These are phyloP conservation scores for Potorous gilbertii DNA, from an alignment of 2,797 vertebrate species.

Conservation along the genomic window DNA sequence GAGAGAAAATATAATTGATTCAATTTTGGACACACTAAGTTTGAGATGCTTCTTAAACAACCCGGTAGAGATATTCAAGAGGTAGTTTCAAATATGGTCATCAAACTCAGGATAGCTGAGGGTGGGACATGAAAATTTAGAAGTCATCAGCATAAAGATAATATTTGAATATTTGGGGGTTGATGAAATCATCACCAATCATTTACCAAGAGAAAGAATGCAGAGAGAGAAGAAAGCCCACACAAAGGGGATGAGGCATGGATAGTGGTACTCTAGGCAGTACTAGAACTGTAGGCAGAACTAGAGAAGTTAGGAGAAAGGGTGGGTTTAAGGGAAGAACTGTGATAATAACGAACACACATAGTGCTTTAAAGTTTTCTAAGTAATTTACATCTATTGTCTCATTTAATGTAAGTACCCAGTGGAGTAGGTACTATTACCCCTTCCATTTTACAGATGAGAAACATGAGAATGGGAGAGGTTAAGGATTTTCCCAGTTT, in stretches of 20 bases:
- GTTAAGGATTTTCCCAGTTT: background rate
- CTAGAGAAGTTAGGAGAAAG: background rate
- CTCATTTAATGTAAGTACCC: background rate
- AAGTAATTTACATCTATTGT: background rate
- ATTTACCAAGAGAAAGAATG: background rate
- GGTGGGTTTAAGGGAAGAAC: background rate
- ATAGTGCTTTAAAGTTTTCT: background rate
- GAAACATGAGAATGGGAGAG: background rate
- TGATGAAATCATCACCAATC: background rate
- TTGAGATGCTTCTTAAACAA: background rate
- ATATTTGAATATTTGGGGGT: background rate
- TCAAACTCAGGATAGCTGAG: background rate
- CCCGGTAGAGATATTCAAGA: background rate
- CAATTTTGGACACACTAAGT: background rate
- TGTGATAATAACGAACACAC: background rate
- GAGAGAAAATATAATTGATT: background rate
- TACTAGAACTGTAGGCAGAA: background rate
- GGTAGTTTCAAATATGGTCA: background rate
- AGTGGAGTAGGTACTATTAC: background rate
- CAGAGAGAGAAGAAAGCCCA: background rate
- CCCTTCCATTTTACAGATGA: background rate
- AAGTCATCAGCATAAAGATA: background rate
- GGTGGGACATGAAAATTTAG: background rate
- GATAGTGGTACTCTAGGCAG: background rate
- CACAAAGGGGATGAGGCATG: background rate